A percentile compares a stretch with the other conserved stretches of the same genome.
phyloP scores from a whole-genome alignment of 2,113 vertebrate genomes.

The Regulus satrapa region DNA sequence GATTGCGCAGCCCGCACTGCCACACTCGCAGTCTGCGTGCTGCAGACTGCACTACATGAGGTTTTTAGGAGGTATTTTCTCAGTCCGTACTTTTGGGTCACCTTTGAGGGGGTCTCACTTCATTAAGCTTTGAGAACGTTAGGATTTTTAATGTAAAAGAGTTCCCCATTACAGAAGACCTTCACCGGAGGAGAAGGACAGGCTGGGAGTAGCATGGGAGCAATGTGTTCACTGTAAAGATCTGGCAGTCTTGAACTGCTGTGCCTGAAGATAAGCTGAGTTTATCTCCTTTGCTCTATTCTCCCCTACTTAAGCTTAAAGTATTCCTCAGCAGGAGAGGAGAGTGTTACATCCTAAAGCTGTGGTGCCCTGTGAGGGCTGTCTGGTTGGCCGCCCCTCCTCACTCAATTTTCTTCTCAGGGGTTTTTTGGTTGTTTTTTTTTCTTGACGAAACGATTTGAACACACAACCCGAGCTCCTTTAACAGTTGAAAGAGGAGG shows the following conservation, averaged over 20 bases:
- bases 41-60: neutral
- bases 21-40: neutral
- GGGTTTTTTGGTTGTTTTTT: too few relatives aligned
- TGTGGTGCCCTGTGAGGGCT: neutral
- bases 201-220: neutral
- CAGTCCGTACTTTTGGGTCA: neutral
- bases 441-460: neutral
- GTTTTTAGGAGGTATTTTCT: neutral
- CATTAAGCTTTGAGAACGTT: neutral
- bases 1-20: neutral
- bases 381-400: neutral
- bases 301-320: constrained; percentile 32
- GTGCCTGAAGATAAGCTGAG: constrained; percentile 20
- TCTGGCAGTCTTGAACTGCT: neutral
- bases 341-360: neutral
- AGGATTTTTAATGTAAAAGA: neutral
- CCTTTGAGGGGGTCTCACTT: neutral
- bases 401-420: neutral
- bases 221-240: neutral
- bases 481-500: neutral
- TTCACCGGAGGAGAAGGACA: neutral
- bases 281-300: constrained; percentile 32
- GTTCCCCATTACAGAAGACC: neutral
- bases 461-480: neutral
- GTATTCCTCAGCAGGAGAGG: neutral